Evolutionary conservation across 2,797 vertebrate species (phyloP).

Genomic region (Mormyrus hasselquistii): DNA sequence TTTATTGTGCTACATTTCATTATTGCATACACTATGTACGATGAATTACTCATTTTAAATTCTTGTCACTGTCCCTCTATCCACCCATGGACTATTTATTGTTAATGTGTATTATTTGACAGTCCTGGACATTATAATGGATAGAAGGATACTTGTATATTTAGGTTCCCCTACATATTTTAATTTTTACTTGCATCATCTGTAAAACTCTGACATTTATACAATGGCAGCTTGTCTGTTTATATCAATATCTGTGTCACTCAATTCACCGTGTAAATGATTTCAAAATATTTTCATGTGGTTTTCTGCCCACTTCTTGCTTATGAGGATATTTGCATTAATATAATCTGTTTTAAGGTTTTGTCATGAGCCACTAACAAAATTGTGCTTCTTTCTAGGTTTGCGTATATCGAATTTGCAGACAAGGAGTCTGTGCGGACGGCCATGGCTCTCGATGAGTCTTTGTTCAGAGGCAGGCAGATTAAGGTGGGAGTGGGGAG

Average conservation of each 20-base stretch:
- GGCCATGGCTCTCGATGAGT: constrained; percentile 89
- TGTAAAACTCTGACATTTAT: not conserved
- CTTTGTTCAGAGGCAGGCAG: constrained; percentile 88
- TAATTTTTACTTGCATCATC: not conserved
- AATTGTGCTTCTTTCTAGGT: constrained; percentile 49
- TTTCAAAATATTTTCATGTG: not conserved
- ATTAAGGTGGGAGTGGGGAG: constrained; percentile 70
- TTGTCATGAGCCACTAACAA: not conserved
- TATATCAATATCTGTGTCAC: not conserved
- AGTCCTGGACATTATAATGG: not conserved
- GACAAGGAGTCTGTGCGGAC: constrained; percentile 93
- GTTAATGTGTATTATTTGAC: not conserved
- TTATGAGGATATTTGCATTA: not conserved
- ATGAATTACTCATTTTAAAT: not conserved
- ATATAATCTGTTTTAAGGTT: not conserved
- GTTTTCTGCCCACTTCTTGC: not conserved
- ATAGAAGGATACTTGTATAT: not conserved
- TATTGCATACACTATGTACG: not conserved
- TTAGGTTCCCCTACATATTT: not conserved
- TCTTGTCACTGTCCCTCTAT: not conserved
- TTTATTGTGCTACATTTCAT: not conserved
- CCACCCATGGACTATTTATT: not conserved
- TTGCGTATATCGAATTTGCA: constrained; percentile 93
- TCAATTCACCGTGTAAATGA: not conserved
- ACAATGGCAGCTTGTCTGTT: not conserved